Conservation (phyloP, 2,797 vertebrate species). For the Eidolon dupreanum region DNA sequence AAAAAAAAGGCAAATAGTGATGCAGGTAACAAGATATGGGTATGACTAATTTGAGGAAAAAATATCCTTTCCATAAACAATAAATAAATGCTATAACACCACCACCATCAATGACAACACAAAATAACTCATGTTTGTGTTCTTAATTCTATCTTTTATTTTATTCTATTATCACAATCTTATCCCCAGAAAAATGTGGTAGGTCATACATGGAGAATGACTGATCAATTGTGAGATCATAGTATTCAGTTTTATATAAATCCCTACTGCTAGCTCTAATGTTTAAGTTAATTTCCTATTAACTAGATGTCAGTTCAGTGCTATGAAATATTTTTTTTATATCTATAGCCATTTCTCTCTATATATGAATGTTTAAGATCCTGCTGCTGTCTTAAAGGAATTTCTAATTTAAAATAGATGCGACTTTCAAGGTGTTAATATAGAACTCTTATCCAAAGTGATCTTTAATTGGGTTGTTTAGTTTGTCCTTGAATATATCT, state of each 20-base stretch:
- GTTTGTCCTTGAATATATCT: slow-evolving; percentile 32
- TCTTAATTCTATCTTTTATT: slow-evolving; percentile 23
- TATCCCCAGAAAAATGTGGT: neutral
- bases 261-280: neutral
- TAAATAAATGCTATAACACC: neutral
- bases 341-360: neutral
- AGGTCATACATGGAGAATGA: neutral
- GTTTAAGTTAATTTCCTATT: slow-evolving; percentile 32
- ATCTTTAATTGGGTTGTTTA: slow-evolving; percentile 37
- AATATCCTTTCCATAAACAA: neutral
- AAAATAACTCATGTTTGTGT: neutral
- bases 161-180: neutral
- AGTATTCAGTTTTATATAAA: slow-evolving; percentile 4
- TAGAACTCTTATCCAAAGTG: neutral
- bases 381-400: neutral
- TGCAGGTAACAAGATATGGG: slow-evolving; percentile 21
- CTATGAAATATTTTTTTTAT: slow-evolving; percentile 6
- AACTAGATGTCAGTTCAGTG: neutral
- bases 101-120: rapidly evolving
- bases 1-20: neutral
- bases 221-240: neutral
- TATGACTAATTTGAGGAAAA: neutral
- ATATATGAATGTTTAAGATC: slow-evolving; percentile 20
- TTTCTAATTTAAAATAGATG: slow-evolving; percentile 43
- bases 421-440: neutral